Base-by-base conservation (phyloP, 2,888 invertebrate species). In the Sarcophaga caerulescens region DNA sequence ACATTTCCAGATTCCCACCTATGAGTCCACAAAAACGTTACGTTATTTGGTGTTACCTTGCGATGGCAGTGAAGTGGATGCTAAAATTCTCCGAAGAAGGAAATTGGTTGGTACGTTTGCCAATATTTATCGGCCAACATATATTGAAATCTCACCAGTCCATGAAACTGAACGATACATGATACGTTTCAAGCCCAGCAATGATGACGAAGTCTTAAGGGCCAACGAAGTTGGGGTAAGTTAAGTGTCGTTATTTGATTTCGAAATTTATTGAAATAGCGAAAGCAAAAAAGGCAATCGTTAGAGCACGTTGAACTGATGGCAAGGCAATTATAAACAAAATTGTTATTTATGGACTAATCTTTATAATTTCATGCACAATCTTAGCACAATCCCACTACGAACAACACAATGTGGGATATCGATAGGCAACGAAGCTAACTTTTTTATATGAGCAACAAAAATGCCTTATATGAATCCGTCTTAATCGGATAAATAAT, bases 41-140 rank as follows among this genome's bases (percentile, higher is more conserved):
- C 91, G 93, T 2, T 92, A 95, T 75, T 93, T 94, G 71, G 91
- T 95, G 5, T 92, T 95, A 89, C 94, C 95, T 0, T 95, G 95
- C 88, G 94, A 94, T 3, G 93, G 93, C 66, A 93, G 94, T 93
- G 89, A 93, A 70, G 93, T 94, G 1, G 93, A 94, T 69, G 93
- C 94, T 1, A 93, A 94, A 87, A 91, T 94, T 17, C 90, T 93
- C 17, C 90, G 93, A 21, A 93, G 93, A 81, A 92, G 93, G 4
- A 90, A 91, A 70, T 87, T 91, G 25, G 91, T 94, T 17, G 90
- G 92, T 35, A 89, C 90, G 3, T 91, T 92, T 71, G 90, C 89
- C 25, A 92, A 91, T 63, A 93, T 94, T 69, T 94, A 94, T 87
- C 92, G 94, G 60, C 94, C 94, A 78, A 94, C 93, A 5, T 93